Evolutionary conservation across 2,797 vertebrate species (phyloP).

Genomic region (Aeoliscus strigatus): DNA sequence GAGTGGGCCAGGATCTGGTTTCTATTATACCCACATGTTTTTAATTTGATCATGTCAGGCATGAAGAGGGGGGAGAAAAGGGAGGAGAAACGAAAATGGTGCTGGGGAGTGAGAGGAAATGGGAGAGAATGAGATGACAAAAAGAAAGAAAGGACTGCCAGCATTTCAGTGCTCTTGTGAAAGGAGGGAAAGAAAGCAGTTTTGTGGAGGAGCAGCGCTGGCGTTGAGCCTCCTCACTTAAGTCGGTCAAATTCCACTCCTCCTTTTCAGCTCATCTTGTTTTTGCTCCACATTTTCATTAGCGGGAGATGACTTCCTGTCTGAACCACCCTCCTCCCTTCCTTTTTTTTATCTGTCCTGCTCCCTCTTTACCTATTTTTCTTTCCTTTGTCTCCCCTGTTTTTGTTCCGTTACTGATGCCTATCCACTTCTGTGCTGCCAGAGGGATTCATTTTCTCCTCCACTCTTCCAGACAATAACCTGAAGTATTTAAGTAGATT

Average conservation of each 20-base stretch:
- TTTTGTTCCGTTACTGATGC: background rate
- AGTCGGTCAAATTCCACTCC: conserved; percentile 44
- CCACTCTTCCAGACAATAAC: conserved; percentile 22
- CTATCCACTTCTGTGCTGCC: conserved; percentile 5
- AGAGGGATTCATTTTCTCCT: conserved; percentile 17
- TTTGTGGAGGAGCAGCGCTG: conserved; percentile 58
- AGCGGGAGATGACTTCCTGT: conserved; percentile 36
- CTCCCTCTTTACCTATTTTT: background rate
- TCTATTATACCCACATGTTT: conserved; percentile 72
- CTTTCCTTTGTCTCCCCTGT: background rate
- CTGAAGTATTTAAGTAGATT: conserved; percentile 15
- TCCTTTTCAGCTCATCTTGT: conserved; percentile 33
- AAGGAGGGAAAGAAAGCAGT: conserved; percentile 36
- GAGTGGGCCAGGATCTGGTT: conserved; percentile 62
- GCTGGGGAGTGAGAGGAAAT: conserved; percentile 25
- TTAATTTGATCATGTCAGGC: conserved; percentile 66
- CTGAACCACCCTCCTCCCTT: conserved; percentile 2
- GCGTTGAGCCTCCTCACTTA: conserved; percentile 72
- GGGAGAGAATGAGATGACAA: conserved; percentile 34
- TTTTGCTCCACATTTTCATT: conserved; percentile 22
- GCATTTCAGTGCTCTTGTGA: conserved; percentile 43
- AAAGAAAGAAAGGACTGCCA: conserved; percentile 22
- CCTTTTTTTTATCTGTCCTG: background rate
- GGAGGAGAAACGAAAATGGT: conserved; percentile 23
- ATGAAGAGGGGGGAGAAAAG: conserved; percentile 15